Percentiles rank a stretch among this genome's conserved stretches.
Evolutionary conservation across 2,113 vertebrate species (phyloP).

Genomic region (Onychorhynchus coronatus): DNA sequence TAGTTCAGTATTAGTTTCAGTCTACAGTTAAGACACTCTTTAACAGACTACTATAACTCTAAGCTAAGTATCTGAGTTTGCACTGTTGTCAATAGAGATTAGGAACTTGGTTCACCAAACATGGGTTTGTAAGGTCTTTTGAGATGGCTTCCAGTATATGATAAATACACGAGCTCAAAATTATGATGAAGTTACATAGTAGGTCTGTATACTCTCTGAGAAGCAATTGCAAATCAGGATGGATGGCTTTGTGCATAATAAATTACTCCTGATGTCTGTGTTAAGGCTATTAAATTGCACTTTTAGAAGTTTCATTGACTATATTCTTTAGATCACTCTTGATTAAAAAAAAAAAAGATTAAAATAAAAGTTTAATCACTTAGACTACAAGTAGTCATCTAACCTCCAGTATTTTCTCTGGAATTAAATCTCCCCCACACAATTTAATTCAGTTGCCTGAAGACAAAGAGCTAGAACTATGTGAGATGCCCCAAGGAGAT

Average conservation of each 20-base stretch:
- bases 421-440: background rate
- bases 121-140: background rate
- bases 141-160: background rate
- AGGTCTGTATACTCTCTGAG: background rate
- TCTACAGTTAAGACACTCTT: background rate
- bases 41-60: background rate
- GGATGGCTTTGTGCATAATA: background rate
- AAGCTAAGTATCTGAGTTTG: background rate
- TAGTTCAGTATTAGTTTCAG: background rate
- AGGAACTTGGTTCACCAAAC: background rate
- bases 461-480: background rate
- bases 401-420: background rate
- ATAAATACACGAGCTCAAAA: background rate
- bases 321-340: background rate
- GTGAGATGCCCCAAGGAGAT: background rate
- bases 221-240: background rate
- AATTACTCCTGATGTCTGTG: accelerated
- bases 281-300: background rate
- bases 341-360: background rate
- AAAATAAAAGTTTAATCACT: background rate
- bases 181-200: background rate
- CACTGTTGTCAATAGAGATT: background rate
- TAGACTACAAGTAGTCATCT: background rate
- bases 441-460: background rate
- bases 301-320: background rate